A percentile compares a stretch with the other conserved stretches of the same genome.
Conservation (phyloP, 1,140 invertebrate genomes). For the Doryteuthis pealeii region DNA sequence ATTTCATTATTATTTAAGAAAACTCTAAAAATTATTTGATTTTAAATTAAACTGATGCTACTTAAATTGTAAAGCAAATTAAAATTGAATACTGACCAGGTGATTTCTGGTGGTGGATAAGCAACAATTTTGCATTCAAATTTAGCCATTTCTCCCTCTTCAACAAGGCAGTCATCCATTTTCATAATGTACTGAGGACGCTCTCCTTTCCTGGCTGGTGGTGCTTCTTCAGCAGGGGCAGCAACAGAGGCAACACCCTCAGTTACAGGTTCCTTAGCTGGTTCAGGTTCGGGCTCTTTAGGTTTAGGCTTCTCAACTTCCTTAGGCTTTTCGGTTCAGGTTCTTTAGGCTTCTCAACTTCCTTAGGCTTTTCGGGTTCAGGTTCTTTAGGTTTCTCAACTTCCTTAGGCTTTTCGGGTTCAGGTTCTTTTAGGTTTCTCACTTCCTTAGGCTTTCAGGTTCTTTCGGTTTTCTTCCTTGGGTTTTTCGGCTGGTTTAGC, state of each 20-base stretch:
- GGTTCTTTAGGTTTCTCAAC: background rate
- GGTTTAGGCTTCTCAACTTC: background rate
- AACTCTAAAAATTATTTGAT: too few relatives aligned
- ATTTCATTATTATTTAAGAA: too few relatives aligned
- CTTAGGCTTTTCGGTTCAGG: background rate
- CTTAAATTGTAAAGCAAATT: too few relatives aligned
- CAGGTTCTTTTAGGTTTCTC: background rate
- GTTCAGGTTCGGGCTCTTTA: background rate
- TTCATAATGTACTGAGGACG: constrained; percentile 39
- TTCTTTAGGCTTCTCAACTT: background rate
- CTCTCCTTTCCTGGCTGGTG: background rate
- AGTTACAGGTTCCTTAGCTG: background rate
- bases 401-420: background rate
- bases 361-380: background rate
- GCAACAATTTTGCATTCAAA: constrained; percentile 90
- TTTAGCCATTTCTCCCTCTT: constrained; percentile 71
- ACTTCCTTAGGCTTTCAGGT: constrained; percentile 66
- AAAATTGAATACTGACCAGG: constrained; percentile 66
- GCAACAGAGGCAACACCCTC: background rate
- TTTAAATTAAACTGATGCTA: too few relatives aligned
- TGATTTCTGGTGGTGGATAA: constrained; percentile 88
- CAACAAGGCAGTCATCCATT: constrained; percentile 49
- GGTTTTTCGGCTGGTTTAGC: constrained; percentile 12
- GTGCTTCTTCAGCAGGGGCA: background rate
- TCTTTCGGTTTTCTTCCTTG: constrained; percentile 63